Conservation (phyloP, 1,140 invertebrate genomes). For the Nomia melanderi region DNA sequence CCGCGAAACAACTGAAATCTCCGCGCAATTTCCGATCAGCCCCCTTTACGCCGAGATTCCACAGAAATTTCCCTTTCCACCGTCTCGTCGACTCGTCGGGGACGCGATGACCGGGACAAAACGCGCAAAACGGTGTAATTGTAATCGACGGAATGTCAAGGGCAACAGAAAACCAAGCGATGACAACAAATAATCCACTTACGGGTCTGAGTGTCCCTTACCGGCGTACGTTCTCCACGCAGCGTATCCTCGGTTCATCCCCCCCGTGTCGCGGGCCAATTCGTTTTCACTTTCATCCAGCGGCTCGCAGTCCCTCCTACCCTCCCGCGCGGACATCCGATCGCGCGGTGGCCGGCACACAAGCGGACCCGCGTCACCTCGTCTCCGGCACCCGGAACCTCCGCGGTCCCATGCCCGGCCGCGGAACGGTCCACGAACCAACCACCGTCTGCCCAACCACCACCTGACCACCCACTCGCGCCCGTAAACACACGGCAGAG, state of each 20-base stretch:
- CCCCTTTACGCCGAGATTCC: too few species aligned
- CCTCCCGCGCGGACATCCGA: conserved; percentile 50
- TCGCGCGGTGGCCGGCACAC: conserved; percentile 22
- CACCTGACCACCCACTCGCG: conserved; percentile 48
- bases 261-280: conserved; percentile 38
- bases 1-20: too few species aligned
- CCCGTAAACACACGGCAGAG: conserved; percentile 50
- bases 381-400: conserved; percentile 53
- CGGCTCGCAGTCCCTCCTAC: conserved; percentile 36
- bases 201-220: conserved; percentile 32
- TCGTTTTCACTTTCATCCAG: conserved; percentile 66
- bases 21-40: too few species aligned
- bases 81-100: not conserved
- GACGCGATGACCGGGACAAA: too few species aligned
- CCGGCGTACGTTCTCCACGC: conserved; percentile 50
- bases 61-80: too few species aligned
- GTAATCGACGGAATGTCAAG: not conserved
- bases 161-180: not conserved
- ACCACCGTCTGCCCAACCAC: conserved; percentile 10
- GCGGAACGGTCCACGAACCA: conserved; percentile 7
- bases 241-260: conserved; percentile 52
- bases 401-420: conserved; percentile 51
- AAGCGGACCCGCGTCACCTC: conserved; percentile 52
- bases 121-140: not conserved
- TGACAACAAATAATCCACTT: conserved; percentile 22